Conservation (phyloP, 2,888 invertebrate genomes). For the Scelioninae gen. 1 region DNA sequence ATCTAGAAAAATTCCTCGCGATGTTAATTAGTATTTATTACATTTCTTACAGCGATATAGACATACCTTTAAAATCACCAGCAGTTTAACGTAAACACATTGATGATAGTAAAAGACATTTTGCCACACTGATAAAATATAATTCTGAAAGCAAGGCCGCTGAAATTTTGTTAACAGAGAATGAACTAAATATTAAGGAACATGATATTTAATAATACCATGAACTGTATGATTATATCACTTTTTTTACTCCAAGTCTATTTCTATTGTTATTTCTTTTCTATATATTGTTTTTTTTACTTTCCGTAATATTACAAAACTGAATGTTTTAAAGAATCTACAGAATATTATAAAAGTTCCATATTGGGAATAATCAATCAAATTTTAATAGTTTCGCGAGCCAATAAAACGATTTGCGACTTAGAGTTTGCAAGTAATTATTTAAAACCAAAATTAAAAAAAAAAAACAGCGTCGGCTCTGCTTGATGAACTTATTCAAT, state of each 20-base stretch:
- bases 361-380: not conserved
- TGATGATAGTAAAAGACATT: too few species aligned
- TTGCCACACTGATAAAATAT: too few species aligned
- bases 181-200: too few species aligned
- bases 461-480: not conserved
- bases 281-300: not conserved
- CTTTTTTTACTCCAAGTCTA: too few species aligned
- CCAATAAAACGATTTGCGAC: not conserved
- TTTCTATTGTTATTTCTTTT: too few species aligned
- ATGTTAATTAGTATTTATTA: not conserved
- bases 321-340: not conserved
- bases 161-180: too few species aligned
- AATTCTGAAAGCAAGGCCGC: too few species aligned
- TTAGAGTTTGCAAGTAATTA: not conserved
- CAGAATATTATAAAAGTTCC: not conserved
- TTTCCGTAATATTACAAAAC: not conserved
- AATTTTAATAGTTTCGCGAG: not conserved
- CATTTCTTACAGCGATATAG: constrained; percentile 4
- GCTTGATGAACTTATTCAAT: not conserved
- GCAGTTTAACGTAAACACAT: not conserved
- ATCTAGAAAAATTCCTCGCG: not conserved
- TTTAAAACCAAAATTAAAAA: not conserved
- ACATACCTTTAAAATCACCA: constrained; percentile 17
- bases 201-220: too few species aligned
- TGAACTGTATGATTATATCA: too few species aligned